Evolutionary conservation across 2,113 vertebrate species (phyloP), one percentile per base, ranked within the genome.

Genomic region (Hippolais icterina): DNA sequence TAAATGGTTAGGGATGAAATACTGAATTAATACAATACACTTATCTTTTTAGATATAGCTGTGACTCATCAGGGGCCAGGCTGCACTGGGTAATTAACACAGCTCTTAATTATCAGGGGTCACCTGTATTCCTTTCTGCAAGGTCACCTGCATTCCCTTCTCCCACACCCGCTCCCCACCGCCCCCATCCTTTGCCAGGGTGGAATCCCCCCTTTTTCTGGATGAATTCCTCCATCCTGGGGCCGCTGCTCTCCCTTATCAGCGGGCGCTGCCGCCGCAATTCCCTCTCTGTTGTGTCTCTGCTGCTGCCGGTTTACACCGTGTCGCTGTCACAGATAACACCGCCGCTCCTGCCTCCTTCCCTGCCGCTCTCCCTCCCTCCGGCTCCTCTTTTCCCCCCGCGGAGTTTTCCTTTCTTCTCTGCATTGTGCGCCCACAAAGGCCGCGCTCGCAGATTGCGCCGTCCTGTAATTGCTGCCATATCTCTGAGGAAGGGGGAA

Each of bases 21-120:
- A 96, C 85, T 94, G 86, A 96, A 96, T 92, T 93, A 97, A 97
- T 97, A 96, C 85, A 95, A 97, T 97, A 94, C 69, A 95, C 16
- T 53, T 17, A 29, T 29, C 52, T 29, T 31, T 53, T 53, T 53
- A 17, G 52, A 53, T 53, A 12, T 19, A 53, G 28, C 44, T 47
- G 46, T 31, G 52, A 20, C 12, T 12, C 29, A 31, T 33, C 17
- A 8, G 52, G 17, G 10, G 29, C 17, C 11, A 33, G 53, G 53
- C 53, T 54, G 53, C 3, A 54, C 8, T 31, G 53, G 29, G 53
- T 15, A 33, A 54, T 54, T 31, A 54, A 53, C 52, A 53, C 52
- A 53, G 28, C 17, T 53, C 15, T 53, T 47, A 47, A 8, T 47
- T 2, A 31, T 31, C 52, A 31, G 52, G 52, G 52, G 37, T 39